Base-by-base conservation (phyloP, 2,888 invertebrate genomes). In the Pachliopta kotzebuea region DNA sequence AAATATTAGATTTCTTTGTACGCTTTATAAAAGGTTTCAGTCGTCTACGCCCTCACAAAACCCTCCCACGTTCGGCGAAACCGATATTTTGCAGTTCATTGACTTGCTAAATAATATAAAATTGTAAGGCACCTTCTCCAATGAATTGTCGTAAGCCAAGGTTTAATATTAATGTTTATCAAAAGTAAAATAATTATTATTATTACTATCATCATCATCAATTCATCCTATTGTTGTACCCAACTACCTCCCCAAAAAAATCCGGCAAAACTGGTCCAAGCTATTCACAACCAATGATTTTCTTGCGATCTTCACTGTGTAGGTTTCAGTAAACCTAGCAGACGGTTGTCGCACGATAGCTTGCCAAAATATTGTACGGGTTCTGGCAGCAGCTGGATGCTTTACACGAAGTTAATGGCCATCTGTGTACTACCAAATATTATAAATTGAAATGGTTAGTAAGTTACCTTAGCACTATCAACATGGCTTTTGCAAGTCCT, bases 391-490 rank as follows among this genome's bases (percentile, higher is more conserved):
- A 37, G 4, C 0, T 37, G 14, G 31, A 31, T 2, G 11, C 11
- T 37, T 14, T 37, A 4, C 11, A 37, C 11, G 11, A 37, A 1
- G 37, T 14, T 11, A 9, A 31, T 0, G 31, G 8, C 31, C 31
- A 31, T 31, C 31, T 11, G 31, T 11, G 14, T 11, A 37, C 37
- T 37, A 11, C 37, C 2, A 3, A 37, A 14, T 1, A 37, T 37
- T 11, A 37, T 37, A 37, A 11, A 11, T 17, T 37, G 18, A 57
- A 45, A 17, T 54, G n/a, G 50, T n/a, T n/a, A n/a, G n/a, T n/a
- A n/a, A 59, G 67, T 71, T 79, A 87, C 88, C 81, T 86, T 87
- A 37, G 79, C 85, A 18, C 85, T 78, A 61, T 89, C 86, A 8
- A 89, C 81, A 65, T 89, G 88, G n/a, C 76, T 79, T 37, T 74